Percentiles rank a stretch among this genome's conserved stretches.
These are phyloP conservation scores for Hermetia illucens DNA, from an alignment of 1,140 invertebrate species.

Conservation along the genomic window DNA sequence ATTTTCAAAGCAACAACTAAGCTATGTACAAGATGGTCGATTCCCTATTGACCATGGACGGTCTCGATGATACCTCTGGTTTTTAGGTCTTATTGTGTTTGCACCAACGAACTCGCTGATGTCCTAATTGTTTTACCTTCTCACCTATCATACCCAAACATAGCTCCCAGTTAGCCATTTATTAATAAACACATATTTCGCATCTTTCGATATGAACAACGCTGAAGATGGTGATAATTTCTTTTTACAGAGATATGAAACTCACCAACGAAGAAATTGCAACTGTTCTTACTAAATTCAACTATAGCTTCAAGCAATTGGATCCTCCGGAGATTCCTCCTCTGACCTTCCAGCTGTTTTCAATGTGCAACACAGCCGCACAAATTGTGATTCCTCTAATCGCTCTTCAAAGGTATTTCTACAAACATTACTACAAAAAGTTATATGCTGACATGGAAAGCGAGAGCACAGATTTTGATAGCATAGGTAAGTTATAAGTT, in stretches of 20 bases:
- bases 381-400: slow-evolving; percentile 25
- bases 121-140: too few species aligned
- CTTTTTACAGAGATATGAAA: slow-evolving; percentile 13
- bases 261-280: slow-evolving; percentile 27
- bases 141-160: too few species aligned
- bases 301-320: slow-evolving; percentile 27
- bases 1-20: too few species aligned
- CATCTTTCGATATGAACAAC: too few species aligned
- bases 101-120: too few species aligned
- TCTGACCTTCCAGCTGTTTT: slow-evolving; percentile 31
- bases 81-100: too few species aligned
- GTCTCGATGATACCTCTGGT: too few species aligned
- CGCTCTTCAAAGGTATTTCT: slow-evolving; percentile 32
- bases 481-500: slow-evolving; percentile 23
- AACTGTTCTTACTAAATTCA: slow-evolving; percentile 31
- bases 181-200: too few species aligned
- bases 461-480: slow-evolving; percentile 28
- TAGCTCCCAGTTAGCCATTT: too few species aligned
- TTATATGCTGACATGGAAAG: slow-evolving; percentile 24
- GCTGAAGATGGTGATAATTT: too few species aligned
- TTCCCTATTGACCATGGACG: too few species aligned
- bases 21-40: too few species aligned
- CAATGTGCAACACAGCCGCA: slow-evolving; percentile 26
- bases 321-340: slow-evolving; percentile 32
- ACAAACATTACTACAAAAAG: slow-evolving; percentile 29